A percentile compares a stretch with the other conserved stretches of the same genome.
These are phyloP conservation scores for Edolisoma coerulescens DNA, from an alignment of 2,113 vertebrate genomes.

Conservation along the genomic window DNA sequence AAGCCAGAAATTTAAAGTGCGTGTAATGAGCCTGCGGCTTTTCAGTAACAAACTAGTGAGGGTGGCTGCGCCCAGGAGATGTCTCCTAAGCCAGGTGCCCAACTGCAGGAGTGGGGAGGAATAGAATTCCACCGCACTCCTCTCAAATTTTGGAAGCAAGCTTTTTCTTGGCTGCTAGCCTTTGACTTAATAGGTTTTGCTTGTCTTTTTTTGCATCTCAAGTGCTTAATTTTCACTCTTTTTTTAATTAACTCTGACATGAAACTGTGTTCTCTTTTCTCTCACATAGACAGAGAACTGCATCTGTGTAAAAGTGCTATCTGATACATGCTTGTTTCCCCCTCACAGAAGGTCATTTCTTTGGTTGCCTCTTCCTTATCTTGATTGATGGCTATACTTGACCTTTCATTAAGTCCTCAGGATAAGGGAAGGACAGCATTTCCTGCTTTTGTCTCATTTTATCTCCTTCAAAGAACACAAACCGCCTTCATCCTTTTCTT, in stretches of 20 bases:
- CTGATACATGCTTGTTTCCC: conserved; percentile 1
- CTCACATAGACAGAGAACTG: not conserved
- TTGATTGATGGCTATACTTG: conserved; percentile 68
- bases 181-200: not conserved
- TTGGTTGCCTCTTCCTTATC: conserved; percentile 35
- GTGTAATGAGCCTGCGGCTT: not conserved
- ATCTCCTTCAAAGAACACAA: conserved; percentile 54
- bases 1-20: not conserved
- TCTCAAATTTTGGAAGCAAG: not conserved
- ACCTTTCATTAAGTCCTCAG: conserved; percentile 55
- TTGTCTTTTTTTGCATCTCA: not conserved
- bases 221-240: not conserved
- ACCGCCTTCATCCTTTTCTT: conserved; percentile 17
- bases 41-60: not conserved
- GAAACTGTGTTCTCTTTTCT: not conserved
- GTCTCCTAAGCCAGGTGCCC: not conserved
- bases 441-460: conserved; percentile 74
- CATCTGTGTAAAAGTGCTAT: not conserved
- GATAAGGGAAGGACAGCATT: conserved; percentile 70
- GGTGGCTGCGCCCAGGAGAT: not conserved
- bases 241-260: not conserved
- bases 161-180: not conserved
- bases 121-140: not conserved
- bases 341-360: conserved; percentile 30
- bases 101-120: not conserved